These are phyloP conservation scores for Penaeus chinensis DNA, from an alignment of 1,140 invertebrate genomes.

Conservation along the genomic window DNA sequence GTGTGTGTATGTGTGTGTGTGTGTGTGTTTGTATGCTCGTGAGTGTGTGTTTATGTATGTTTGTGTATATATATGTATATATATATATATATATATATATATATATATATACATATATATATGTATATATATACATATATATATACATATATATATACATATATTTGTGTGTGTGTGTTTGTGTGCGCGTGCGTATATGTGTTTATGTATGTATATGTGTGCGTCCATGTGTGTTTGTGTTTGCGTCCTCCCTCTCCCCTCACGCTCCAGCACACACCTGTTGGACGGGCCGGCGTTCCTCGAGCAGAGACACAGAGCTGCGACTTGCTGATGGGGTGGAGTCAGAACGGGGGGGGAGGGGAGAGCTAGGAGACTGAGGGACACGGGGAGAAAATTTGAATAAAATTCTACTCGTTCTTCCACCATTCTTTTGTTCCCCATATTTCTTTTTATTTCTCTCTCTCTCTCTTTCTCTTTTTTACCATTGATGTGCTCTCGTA, in stretches of 20 bases:
- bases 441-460: slow-evolving; percentile 20
- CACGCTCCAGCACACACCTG: not conserved
- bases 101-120: slow-evolving; percentile 23
- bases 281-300: not conserved
- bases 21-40: not conserved
- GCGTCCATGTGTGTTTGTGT: not conserved
- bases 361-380: no score
- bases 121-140: not conserved
- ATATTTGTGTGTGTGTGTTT: not conserved
- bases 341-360: not conserved
- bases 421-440: slow-evolving; percentile 1
- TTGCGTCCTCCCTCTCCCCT: not conserved
- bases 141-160: slow-evolving; percentile 1
- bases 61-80: slow-evolving; percentile 25
- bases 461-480: slow-evolving; percentile 7
- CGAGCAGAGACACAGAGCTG: not conserved
- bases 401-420: no score
- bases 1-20: not conserved
- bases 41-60: slow-evolving; percentile 13
- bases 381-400: no score
- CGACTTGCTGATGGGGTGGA: not conserved
- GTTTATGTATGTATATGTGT: not conserved
- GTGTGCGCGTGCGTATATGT: not conserved
- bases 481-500: no score
- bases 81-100: slow-evolving; percentile 36